Percentiles rank a stretch among this genome's conserved stretches.
Conservation (phyloP, 2,888 invertebrate genomes). For the Serrognathus titanus region DNA sequence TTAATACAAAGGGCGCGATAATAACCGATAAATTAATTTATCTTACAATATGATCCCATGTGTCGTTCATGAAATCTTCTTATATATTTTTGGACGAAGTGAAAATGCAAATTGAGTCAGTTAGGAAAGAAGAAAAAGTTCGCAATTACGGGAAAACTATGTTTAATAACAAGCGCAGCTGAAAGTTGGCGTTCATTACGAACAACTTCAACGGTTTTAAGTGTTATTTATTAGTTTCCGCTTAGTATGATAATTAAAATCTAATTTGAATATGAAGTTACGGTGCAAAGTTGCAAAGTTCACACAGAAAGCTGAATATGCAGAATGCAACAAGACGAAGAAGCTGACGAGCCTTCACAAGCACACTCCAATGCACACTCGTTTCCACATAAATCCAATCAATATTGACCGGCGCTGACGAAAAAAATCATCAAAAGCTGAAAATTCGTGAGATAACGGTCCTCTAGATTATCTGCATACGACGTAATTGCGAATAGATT, state of each 20-base stretch:
- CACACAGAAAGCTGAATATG: no score
- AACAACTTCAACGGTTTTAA: not conserved
- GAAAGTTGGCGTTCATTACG: not conserved
- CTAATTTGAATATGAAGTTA: not conserved
- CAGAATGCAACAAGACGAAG: slow-evolving; percentile 16
- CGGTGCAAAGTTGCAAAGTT: no score
- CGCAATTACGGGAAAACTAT: no score
- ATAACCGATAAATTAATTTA: no score
- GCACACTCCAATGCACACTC: slow-evolving; percentile 30
- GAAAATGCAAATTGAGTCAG: no score
- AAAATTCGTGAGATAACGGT: slow-evolving; percentile 34
- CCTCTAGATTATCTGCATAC: slow-evolving; percentile 33
- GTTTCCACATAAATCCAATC: slow-evolving; percentile 40
- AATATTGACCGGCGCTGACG: slow-evolving; percentile 30
- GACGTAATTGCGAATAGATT: slow-evolving; percentile 27
- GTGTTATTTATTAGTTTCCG: not conserved
- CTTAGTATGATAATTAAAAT: slow-evolving; percentile 4
- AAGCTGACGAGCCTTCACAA: slow-evolving; percentile 36
- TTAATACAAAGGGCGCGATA: no score
- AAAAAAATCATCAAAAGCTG: slow-evolving; percentile 20
- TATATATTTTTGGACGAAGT: no score
- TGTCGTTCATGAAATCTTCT: no score
- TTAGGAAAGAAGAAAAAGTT: no score
- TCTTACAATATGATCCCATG: no score
- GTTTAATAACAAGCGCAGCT: no score